Conservation (phyloP, 2,888 invertebrate species). For the Ormyrus rosae region DNA sequence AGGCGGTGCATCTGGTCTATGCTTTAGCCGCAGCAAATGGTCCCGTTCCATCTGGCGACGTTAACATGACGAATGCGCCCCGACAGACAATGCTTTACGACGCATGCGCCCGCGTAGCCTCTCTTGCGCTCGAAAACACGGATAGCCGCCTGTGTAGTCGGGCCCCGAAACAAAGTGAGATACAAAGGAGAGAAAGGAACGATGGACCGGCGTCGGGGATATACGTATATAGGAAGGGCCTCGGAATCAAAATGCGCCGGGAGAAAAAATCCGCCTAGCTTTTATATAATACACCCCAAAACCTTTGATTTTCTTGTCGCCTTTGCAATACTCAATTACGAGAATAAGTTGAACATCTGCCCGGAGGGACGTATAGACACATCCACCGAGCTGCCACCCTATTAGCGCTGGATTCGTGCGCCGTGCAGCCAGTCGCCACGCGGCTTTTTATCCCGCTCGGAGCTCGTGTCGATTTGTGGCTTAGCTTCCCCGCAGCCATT, state of each 20-base stretch:
- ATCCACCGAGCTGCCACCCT: neutral
- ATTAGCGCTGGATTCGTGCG: neutral
- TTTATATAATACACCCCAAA: conserved; percentile 57
- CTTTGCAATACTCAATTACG: conserved; percentile 74
- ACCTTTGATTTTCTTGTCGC: conserved; percentile 73
- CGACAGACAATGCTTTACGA: conserved; percentile 49
- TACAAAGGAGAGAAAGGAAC: conserved; percentile 11
- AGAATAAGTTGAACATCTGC: conserved; percentile 63
- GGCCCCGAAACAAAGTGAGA: conserved; percentile 44
- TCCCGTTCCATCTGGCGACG: conserved; percentile 65
- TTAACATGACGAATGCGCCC: conserved; percentile 67
- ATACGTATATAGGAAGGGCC: conserved; percentile 9
- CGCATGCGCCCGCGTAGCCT: conserved; percentile 11
- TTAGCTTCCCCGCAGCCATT: neutral
- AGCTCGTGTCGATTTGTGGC: neutral
- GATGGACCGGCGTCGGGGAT: neutral
- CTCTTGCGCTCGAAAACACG: conserved; percentile 32
- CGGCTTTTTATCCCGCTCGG: neutral
- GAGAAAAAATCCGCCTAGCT: neutral
- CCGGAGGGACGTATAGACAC: conserved; percentile 29
- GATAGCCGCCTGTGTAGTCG: conserved; percentile 22
- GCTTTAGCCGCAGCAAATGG: conserved; percentile 60
- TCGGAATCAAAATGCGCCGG: conserved; percentile 14
- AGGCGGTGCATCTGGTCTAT: conserved; percentile 64
- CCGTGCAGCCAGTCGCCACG: neutral